A percentile compares a stretch with the other conserved stretches of the same genome.
Conservation (phyloP, 2,888 invertebrate genomes). For the Hybos culiciformis region DNA sequence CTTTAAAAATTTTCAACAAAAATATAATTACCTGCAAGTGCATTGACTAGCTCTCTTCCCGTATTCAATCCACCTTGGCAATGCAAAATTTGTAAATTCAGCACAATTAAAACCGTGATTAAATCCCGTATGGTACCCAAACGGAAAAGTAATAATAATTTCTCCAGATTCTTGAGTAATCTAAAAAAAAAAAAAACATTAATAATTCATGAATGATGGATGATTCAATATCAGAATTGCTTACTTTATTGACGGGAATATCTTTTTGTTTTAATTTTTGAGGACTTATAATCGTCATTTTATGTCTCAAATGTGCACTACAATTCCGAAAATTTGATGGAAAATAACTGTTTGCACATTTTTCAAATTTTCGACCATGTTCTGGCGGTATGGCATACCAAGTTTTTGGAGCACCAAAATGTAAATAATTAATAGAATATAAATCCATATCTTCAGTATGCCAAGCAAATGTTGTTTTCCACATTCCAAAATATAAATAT, state of each 20-base stretch:
- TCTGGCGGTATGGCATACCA: constrained; percentile 91
- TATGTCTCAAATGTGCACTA: constrained; percentile 87
- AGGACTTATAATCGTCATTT: constrained; percentile 97
- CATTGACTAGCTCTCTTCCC: constrained; percentile 85
- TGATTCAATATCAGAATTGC: too few species aligned
- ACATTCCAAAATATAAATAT: constrained; percentile 99
- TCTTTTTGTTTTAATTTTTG: constrained; percentile 84
- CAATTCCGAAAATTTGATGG: constrained; percentile 72
- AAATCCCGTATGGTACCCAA: constrained; percentile 95
- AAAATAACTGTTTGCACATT: constrained; percentile 86
- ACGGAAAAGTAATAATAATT: constrained; percentile 99
- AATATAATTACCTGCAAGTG: constrained; percentile 79
- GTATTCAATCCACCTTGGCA: constrained; percentile 95
- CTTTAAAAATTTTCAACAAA: constrained; percentile 96
- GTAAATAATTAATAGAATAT: constrained; percentile 96
- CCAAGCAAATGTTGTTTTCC: constrained; percentile 99
- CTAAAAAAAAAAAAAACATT: constrained; percentile 30
- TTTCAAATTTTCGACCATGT: constrained; percentile 83
- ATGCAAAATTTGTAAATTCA: constrained; percentile 98
- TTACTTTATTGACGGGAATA: constrained; percentile 89
- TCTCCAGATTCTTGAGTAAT: constrained; percentile 92
- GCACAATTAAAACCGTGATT: constrained; percentile 99
- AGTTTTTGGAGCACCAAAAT: constrained; percentile 62
- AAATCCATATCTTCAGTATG: constrained; percentile 99
- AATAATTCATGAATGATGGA: too few species aligned